Percentiles rank a stretch among this genome's conserved stretches.
Evolutionary conservation across 2,113 vertebrate genomes (phyloP).

Genomic region (Proteles cristata): DNA sequence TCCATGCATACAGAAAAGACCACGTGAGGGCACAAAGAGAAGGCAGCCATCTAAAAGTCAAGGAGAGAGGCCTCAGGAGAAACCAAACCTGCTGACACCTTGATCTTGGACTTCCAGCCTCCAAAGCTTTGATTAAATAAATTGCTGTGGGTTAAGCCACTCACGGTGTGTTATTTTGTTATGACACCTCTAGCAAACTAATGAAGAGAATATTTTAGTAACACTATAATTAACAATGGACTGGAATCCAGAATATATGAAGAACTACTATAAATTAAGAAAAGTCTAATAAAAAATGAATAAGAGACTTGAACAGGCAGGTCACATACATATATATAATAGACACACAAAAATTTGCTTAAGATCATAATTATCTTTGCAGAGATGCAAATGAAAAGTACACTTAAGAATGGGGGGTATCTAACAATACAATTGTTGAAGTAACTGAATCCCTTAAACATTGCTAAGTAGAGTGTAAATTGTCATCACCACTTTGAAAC

Average conservation of each 20-base stretch:
- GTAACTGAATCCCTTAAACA: not conserved
- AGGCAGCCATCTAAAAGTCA: not conserved
- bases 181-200: not conserved
- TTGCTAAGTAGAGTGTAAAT: not conserved
- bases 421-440: not conserved
- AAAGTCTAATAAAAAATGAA: not conserved
- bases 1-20: not conserved
- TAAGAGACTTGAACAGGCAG: not conserved
- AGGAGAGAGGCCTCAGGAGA: not conserved
- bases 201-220: not conserved
- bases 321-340: not conserved
- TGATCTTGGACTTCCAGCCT: not conserved
- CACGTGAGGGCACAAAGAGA: not conserved
- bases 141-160: not conserved
- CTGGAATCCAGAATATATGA: not conserved
- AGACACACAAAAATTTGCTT: not conserved
- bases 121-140: not conserved
- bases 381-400: not conserved
- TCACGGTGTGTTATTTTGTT: not conserved
- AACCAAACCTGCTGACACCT: not conserved
- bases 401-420: not conserved
- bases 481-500: not conserved
- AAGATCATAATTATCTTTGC: not conserved
- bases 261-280: not conserved
- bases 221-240: not conserved